Base-by-base conservation (phyloP, 2,113 vertebrate genomes). In the Osmerus mordax region DNA sequence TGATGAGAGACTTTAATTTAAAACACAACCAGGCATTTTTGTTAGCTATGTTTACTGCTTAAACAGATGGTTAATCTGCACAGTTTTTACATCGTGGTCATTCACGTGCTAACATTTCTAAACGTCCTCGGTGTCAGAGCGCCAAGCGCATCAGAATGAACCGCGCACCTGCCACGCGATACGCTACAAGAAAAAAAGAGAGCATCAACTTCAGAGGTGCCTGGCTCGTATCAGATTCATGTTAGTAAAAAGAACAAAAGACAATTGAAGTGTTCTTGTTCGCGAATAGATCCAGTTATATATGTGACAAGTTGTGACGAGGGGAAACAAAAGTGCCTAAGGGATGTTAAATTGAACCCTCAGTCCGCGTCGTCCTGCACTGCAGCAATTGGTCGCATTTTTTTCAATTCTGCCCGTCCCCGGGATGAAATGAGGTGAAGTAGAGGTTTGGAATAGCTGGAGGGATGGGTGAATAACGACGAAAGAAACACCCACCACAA, bases 391-490 rank as follows among this genome's bases (percentile, higher is more conserved):
- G 58, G 69, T 77, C 74, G 66, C 56, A 25, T 65, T 68, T 68
- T 62, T 67, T 64, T 62, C 18, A 61, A 74, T 69, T 73, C 71
- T 69, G 59, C 56, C 28, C 21, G 51, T 55, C 60, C 70, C 21
- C 53, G 28, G 62, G 73, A 88, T 75, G 77, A 79, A 72, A 67
- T 25, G 32, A 76, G 81, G 63, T 66, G 67, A 80, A 78, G 76
- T 73, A 72, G 59, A 83, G 86, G 86, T 82, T 56, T 84, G 81
- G 85, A 83, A 84, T 81, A 76, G 83, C 85, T 47, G 81, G 86
- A 90, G 90, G 89, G 85, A 88, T 86, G 85, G 80, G 78, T 83
- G 84, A 88, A 86, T 87, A 87, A 87, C 83, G 74, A 87, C 74
- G 70, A 73, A 74, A 87, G 83, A 83, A 85, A 89, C 82, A 87